Percentiles rank a stretch among this genome's conserved stretches.
Evolutionary conservation across 2,888 invertebrate genomes (phyloP).

Genomic region (Leptura quadrifasciata): DNA sequence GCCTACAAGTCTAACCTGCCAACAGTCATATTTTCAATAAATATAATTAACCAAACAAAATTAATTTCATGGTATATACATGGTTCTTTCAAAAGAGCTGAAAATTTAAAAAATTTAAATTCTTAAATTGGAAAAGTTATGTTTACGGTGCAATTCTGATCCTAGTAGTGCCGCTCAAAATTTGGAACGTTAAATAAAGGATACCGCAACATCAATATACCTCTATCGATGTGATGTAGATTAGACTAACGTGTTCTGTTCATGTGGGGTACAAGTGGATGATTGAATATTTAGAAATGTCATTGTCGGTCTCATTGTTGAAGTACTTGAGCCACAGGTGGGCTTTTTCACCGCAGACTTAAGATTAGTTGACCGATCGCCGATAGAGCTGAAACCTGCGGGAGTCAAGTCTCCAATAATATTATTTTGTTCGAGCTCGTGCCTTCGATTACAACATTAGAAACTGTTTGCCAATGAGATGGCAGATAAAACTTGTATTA

Average conservation of each 20-base stretch:
- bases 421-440: conserved; percentile 51
- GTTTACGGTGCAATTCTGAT: no score
- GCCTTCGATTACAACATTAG: conserved; percentile 48
- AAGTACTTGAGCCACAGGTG: conserved; percentile 53
- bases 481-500: conserved; percentile 34
- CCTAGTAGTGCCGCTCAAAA: no score
- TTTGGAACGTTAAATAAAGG: not conserved
- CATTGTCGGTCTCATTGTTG: conserved; percentile 63
- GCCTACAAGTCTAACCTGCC: no score
- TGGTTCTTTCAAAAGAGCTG: no score
- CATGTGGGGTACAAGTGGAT: conserved; percentile 56
- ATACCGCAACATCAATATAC: conserved; percentile 7
- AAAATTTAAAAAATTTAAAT: no score
- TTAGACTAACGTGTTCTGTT: conserved; percentile 18
- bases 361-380: conserved; percentile 47
- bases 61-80: no score
- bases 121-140: no score
- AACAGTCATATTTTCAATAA: no score
- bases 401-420: conserved; percentile 47
- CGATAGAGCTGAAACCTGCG: conserved; percentile 47
- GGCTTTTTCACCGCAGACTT: conserved; percentile 51
- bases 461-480: conserved; percentile 47
- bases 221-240: conserved; percentile 9
- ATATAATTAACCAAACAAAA: no score
- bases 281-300: conserved; percentile 63